These are phyloP conservation scores for Clamator glandarius DNA, from an alignment of 2,797 vertebrate genomes.

Conservation along the genomic window DNA sequence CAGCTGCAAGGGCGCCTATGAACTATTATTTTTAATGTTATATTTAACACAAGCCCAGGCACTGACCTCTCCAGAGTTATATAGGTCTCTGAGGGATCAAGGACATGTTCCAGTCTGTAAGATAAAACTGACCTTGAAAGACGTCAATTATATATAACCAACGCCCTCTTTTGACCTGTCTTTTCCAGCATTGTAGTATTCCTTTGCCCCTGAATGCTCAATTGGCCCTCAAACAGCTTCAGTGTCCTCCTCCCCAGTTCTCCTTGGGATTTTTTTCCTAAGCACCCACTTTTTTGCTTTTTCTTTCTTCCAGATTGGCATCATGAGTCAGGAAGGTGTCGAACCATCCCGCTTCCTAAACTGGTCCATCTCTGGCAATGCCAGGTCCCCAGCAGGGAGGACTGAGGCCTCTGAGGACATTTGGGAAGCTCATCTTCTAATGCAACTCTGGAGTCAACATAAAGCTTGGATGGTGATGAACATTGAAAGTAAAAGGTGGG, in stretches of 20 bases:
- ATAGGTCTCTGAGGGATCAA: background rate
- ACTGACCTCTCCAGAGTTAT: background rate
- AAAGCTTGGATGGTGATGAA: background rate
- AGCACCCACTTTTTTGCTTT: background rate
- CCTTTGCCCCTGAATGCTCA: background rate
- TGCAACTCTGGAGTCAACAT: background rate
- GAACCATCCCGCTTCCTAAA: background rate
- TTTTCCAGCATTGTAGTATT: background rate
- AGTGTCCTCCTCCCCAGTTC: background rate
- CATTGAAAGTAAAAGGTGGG: background rate
- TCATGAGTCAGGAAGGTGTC: background rate
- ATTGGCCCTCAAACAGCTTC: background rate
- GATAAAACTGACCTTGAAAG: slow-evolving; percentile 1
- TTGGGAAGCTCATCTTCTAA: background rate
- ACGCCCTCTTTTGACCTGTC: background rate
- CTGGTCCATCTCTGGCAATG: background rate
- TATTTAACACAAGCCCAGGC: background rate
- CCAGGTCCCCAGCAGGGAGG: background rate
- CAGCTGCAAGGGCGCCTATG: background rate
- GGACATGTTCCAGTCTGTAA: background rate
- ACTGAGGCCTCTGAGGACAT: fast-evolving
- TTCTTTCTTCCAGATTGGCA: background rate
- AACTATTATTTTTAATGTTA: background rate
- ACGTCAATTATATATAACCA: background rate
- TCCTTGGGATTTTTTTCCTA: background rate